Conservation (phyloP, 2,797 vertebrate genomes). For the Anisognathus igniventris region DNA sequence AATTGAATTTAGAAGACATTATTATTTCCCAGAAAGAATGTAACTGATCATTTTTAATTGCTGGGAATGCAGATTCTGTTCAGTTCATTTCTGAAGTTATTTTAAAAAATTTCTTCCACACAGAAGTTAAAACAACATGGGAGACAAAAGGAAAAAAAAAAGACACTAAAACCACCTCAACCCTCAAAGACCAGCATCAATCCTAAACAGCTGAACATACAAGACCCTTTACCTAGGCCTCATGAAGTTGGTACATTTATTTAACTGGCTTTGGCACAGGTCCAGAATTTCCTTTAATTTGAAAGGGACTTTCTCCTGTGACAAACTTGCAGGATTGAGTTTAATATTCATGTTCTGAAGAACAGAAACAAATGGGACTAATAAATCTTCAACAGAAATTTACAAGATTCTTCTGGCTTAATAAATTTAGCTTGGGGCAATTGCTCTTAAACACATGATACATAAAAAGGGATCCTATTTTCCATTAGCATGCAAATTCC, state of each 20-base stretch:
- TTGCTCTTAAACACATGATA: background rate
- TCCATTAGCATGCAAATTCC: slow-evolving; percentile 4
- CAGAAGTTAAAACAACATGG: background rate
- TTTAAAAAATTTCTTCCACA: background rate
- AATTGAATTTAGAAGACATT: background rate
- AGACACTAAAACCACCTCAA: background rate
- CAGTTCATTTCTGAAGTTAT: background rate
- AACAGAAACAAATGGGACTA: slow-evolving; percentile 81
- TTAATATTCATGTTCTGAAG: slow-evolving; percentile 41
- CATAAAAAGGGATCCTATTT: background rate
- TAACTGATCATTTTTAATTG: background rate
- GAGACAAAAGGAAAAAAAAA: background rate
- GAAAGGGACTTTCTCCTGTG: background rate
- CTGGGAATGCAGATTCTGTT: background rate
- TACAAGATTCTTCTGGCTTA: slow-evolving; percentile 75
- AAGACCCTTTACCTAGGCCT: background rate
- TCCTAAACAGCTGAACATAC: background rate
- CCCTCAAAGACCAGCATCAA: background rate
- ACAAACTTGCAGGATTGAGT: background rate
- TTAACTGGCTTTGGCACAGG: background rate
- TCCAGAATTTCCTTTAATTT: background rate
- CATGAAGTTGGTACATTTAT: background rate
- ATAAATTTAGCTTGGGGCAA: slow-evolving; percentile 50
- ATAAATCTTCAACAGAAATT: slow-evolving; percentile 80
- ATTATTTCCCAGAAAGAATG: background rate